These are phyloP conservation scores for Steatornis caripensis DNA, from an alignment of 2,113 vertebrate species.

Conservation along the genomic window DNA sequence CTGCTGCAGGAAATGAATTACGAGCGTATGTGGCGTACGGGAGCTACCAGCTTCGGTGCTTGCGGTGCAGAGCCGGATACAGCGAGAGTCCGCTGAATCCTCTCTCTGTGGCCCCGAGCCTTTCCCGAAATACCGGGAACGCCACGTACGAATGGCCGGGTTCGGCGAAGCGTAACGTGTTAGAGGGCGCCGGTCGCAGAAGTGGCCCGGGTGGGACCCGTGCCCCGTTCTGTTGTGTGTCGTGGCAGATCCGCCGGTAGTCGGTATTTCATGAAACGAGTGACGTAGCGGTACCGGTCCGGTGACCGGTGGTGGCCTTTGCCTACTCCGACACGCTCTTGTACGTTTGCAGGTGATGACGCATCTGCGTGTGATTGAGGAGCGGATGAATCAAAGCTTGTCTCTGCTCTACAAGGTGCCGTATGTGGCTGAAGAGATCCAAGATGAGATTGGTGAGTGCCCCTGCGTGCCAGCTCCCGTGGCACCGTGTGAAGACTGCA, in stretches of 20 bases:
- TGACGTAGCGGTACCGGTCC: neutral
- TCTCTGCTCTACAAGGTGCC: slow-evolving; percentile 97
- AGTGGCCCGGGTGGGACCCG: neutral
- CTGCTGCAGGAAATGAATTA: neutral
- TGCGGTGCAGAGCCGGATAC: neutral
- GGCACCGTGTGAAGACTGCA: neutral
- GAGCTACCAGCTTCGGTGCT: neutral
- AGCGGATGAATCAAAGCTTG: slow-evolving; percentile 97
- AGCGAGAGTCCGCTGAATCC: neutral
- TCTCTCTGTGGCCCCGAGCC: neutral
- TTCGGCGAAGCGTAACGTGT: fast-evolving
- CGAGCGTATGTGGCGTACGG: neutral
- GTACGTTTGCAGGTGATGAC: slow-evolving; percentile 88
- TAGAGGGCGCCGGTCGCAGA: neutral
- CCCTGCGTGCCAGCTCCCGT: neutral
- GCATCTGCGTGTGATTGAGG: slow-evolving; percentile 97
- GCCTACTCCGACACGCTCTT: neutral
- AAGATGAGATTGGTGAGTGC: slow-evolving; percentile 92
- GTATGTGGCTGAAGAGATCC: slow-evolving; percentile 92
- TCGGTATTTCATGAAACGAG: neutral
- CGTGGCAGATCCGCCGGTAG: neutral
- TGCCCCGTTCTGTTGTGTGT: neutral
- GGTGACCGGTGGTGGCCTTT: neutral
- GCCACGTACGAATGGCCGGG: fast-evolving
- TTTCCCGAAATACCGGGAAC: neutral